Percentiles rank a stretch among this genome's conserved stretches.
These are phyloP conservation scores for Hemaris fuciformis DNA, from an alignment of 2,888 invertebrate species.

Conservation along the genomic window DNA sequence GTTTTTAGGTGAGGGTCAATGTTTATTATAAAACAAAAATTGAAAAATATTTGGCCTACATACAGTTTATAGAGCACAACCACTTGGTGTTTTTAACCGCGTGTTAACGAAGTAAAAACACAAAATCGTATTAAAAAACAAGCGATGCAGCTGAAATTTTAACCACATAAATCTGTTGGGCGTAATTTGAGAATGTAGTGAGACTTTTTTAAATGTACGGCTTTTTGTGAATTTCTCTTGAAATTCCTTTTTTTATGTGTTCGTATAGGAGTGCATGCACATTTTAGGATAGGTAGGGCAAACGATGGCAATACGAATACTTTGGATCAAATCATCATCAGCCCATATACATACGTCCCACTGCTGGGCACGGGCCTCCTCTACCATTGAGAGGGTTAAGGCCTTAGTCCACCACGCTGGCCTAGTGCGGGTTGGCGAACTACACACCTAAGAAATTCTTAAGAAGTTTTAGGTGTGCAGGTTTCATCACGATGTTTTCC, in stretches of 20 bases:
- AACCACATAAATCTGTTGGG: conserved; percentile 32
- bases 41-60: not conserved
- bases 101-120: not conserved
- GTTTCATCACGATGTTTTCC: too few species aligned
- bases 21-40: not conserved
- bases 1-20: not conserved
- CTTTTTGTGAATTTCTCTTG: not conserved
- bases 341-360: too few species aligned
- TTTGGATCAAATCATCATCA: not conserved
- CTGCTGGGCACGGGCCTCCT: too few species aligned
- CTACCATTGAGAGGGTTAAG: too few species aligned
- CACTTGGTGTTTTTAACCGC: not conserved
- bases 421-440: too few species aligned
- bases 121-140: conserved; percentile 15
- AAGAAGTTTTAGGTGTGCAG: too few species aligned
- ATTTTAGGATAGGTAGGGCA: not conserved
- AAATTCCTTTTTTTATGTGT: not conserved
- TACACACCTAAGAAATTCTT: too few species aligned
- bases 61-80: not conserved
- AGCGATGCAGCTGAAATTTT: conserved; percentile 37
- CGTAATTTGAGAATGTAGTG: conserved; percentile 34
- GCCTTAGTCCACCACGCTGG: too few species aligned
- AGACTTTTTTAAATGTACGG: not conserved
- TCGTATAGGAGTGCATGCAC: not conserved
- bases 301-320: not conserved